phyloP scores from a whole-genome alignment of 2,797 vertebrate species.

The Salarias fasciatus region DNA sequence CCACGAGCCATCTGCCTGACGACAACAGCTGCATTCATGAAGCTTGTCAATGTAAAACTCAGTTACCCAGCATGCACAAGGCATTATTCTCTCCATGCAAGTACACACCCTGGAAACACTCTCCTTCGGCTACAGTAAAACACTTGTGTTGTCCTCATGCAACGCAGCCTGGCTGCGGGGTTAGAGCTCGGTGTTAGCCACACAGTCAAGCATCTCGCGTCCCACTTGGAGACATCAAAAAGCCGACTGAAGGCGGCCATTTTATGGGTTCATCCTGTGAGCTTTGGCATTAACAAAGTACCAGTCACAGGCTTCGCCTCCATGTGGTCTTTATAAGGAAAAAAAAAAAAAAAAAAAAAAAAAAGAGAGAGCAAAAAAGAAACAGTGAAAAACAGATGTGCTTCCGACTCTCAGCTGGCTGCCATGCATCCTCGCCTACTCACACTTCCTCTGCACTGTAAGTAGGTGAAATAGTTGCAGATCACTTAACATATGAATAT shows the following conservation, averaged over 20 bases:
- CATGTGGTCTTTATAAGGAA: constrained; percentile 70
- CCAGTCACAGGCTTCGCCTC: constrained; percentile 58
- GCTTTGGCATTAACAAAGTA: constrained; percentile 70
- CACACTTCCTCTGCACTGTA: constrained; percentile 44
- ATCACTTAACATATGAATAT: background rate
- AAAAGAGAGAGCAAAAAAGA: background rate
- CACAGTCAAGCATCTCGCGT: constrained; percentile 71
- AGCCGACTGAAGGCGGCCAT: constrained; percentile 60
- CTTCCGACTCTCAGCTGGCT: constrained; percentile 66
- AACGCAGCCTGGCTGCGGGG: constrained; percentile 58
- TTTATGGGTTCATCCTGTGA: constrained; percentile 73
- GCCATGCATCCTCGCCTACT: constrained; percentile 55
- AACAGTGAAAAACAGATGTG: constrained; percentile 64
- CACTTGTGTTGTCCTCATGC: constrained; percentile 68
- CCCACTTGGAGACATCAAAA: constrained; percentile 71
- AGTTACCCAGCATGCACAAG: constrained; percentile 75
- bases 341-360: background rate
- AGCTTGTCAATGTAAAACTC: constrained; percentile 32
- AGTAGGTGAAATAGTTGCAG: constrained; percentile 6
- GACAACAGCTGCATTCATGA: constrained; percentile 9
- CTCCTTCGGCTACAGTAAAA: constrained; percentile 44
- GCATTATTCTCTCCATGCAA: constrained; percentile 70
- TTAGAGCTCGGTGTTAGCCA: constrained; percentile 71
- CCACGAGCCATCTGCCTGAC: constrained; percentile 4
- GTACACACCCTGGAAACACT: constrained; percentile 57